Evolutionary conservation across 1,140 invertebrate genomes (phyloP).

Genomic region (Nasonia longicornis): DNA sequence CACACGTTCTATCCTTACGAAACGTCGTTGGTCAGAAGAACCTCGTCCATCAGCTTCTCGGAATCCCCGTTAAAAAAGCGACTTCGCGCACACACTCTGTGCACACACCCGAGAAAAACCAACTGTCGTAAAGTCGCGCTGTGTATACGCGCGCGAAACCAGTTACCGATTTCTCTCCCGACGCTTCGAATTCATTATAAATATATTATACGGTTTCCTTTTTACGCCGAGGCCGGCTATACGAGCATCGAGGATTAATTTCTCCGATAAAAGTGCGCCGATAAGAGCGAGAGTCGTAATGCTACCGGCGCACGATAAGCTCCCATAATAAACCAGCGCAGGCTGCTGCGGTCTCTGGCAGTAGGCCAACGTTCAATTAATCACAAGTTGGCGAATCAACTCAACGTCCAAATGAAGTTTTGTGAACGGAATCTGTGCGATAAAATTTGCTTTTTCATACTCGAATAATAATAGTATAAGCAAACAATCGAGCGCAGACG

Average conservation of each 20-base stretch:
- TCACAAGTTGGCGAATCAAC: no score
- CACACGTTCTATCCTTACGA: not conserved
- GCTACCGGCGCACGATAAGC: not conserved
- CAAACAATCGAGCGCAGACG: no score
- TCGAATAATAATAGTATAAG: no score
- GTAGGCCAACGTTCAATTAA: not conserved
- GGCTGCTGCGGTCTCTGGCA: no score
- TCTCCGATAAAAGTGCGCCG: not conserved
- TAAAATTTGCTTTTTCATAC: no score
- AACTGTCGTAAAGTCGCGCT: conserved; percentile 28
- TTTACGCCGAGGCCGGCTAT: not conserved
- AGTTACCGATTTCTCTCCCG: conserved; percentile 11
- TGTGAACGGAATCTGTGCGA: no score
- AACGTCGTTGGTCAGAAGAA: not conserved
- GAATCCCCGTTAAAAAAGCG: conserved; percentile 34
- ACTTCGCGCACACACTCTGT: not conserved
- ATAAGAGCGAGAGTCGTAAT: not conserved
- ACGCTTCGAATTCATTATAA: not conserved
- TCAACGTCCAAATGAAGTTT: no score
- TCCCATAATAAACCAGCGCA: no score
- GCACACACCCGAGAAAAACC: conserved; percentile 27
- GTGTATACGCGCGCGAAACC: conserved; percentile 24
- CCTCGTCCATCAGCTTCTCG: conserved; percentile 26
- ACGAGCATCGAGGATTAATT: not conserved
- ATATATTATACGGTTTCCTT: not conserved